These are phyloP conservation scores for Corythornis vintsioides DNA, from an alignment of 2,113 vertebrate genomes.

Conservation along the genomic window DNA sequence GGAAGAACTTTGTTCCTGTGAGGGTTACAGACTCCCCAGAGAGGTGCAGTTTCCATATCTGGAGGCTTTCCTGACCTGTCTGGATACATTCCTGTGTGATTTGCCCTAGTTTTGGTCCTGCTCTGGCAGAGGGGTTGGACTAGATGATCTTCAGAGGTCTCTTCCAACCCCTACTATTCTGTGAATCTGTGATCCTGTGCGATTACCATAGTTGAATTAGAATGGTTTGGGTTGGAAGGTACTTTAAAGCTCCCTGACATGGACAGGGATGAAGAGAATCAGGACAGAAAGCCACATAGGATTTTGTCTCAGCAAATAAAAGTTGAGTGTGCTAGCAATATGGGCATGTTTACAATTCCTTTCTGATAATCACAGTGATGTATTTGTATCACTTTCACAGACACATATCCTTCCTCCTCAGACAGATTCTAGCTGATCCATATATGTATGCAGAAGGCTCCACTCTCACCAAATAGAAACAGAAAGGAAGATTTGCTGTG, in stretches of 20 bases:
- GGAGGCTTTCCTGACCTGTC: too few species aligned
- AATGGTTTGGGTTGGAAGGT: too few species aligned
- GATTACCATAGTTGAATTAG: neutral
- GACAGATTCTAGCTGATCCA: conserved; percentile 33
- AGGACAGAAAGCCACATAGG: neutral
- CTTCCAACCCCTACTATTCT: too few species aligned
- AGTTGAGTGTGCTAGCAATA: neutral
- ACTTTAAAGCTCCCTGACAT: too few species aligned
- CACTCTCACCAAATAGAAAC: conserved; percentile 51
- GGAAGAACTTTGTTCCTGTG: too few species aligned
- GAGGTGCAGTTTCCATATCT: too few species aligned
- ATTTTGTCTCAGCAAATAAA: neutral
- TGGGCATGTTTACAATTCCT: neutral
- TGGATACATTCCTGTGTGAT: too few species aligned
- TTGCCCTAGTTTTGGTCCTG: too few species aligned
- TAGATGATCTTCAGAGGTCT: too few species aligned
- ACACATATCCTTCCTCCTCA: neutral
- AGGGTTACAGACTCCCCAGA: too few species aligned
- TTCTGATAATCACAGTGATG: neutral
- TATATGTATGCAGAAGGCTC: conserved; percentile 48
- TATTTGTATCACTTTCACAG: conserved; percentile 19
- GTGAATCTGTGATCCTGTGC: too few species aligned
- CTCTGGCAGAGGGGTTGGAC: too few species aligned
- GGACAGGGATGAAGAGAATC: neutral
- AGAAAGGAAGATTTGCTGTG: conserved; percentile 48